Base-by-base conservation (phyloP, 2,113 vertebrate species). In the Neofelis nebulosa region DNA sequence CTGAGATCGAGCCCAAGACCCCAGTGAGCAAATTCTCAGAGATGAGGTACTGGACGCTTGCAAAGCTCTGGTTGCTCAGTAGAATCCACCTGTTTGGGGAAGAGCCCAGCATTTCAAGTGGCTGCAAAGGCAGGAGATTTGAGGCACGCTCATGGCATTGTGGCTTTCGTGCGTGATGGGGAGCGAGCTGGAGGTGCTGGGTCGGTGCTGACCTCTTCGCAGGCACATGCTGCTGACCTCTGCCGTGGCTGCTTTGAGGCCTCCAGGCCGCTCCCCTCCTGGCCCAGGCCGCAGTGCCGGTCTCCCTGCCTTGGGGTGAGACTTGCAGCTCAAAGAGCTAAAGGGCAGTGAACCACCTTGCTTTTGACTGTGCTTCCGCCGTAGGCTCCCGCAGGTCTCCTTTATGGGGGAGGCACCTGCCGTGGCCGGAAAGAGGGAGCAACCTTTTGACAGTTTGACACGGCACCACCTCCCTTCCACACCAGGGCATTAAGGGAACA, bases 191-290 rank as follows among this genome's bases (percentile, higher is more conserved):
- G 21, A n/a, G 55, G 21, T 73, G 69, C 73, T 2, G 57, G 61
- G 3, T 85, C 19, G 16, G 29, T 45, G 69, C 36, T 21, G 23
- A 5, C 63, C 29, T 36, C 48, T 89, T 85, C 48, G 45, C 45
- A 15, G 94, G 38, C 55, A 23, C 68, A 14, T 27, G 6, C 38
- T 27, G 6, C 38, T 69, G 52, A 50, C 48, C 41, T 31, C 18
- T 31, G 41, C 66, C 10, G 1, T n/a, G 86, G 55, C 52, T 45
- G 65, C 85, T 68, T 27, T 52, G 89, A 81, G 89, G 57, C 36
- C 2, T 19, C 0, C 5, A 11, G 85, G 48, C 12, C 21, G 45
- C 33, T 29, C 36, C 27, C 68, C 55, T 50, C 38, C 1, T 0
- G 33, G 16, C 69, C 50, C 50, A 12, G 66, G 48, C 85, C 50